Conservation (phyloP, 2,797 vertebrate genomes). For the Hylomyscus alleni region DNA sequence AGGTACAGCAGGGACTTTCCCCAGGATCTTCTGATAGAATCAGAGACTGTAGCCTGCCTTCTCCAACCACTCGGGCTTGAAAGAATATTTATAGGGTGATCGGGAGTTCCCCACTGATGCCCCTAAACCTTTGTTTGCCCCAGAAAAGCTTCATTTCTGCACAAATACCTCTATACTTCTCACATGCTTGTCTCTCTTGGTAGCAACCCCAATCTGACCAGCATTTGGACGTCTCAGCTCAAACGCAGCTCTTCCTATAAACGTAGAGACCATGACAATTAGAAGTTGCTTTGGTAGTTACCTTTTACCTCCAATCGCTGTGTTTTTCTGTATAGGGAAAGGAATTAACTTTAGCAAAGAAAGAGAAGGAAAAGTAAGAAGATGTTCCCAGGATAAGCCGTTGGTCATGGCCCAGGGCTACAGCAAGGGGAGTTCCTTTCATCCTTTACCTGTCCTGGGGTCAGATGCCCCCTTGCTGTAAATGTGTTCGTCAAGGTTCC, state of each 20-base stretch:
- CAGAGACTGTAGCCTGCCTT: neutral
- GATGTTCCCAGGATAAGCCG: neutral
- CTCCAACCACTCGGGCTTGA: conserved; percentile 52
- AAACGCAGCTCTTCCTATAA: neutral
- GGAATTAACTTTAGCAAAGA: neutral
- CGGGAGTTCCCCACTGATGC: conserved; percentile 79
- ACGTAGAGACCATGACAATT: conserved; percentile 16
- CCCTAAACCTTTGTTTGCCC: conserved; percentile 53
- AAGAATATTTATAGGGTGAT: conserved; percentile 68
- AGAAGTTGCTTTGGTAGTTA: conserved; percentile 30
- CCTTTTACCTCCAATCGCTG: neutral
- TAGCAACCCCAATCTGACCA: conserved; percentile 56
- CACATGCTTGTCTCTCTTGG: conserved; percentile 56
- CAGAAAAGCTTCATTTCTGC: conserved; percentile 58
- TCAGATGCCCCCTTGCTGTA: neutral
- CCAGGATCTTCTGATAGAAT: conserved; percentile 60
- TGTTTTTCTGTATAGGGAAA: conserved; percentile 35
- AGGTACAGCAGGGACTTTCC: conserved; percentile 78
- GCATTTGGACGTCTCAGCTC: conserved; percentile 35
- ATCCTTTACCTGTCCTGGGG: neutral
- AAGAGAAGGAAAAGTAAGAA: neutral
- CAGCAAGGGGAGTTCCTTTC: neutral
- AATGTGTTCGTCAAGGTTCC: neutral
- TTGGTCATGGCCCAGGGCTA: neutral
- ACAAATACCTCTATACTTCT: conserved; percentile 53